Percentiles rank a stretch among this genome's conserved stretches.
These are phyloP conservation scores for Gallinago jamesoni DNA, from an alignment of 2,113 vertebrate genomes.

Conservation along the genomic window DNA sequence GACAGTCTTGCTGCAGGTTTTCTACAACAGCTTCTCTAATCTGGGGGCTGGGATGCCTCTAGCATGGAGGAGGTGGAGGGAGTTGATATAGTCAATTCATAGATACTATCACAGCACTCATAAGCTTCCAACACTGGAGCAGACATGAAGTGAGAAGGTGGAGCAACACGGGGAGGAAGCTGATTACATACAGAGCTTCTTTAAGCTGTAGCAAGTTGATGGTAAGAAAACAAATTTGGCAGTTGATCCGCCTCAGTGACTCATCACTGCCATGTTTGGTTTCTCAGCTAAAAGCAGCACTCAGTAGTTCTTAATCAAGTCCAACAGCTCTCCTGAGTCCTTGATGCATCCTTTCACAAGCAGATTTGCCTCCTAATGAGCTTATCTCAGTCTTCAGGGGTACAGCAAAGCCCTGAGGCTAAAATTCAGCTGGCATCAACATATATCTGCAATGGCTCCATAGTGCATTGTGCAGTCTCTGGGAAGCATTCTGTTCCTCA, in stretches of 20 bases:
- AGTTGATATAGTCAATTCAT: neutral
- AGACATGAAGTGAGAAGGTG: neutral
- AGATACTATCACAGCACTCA: neutral
- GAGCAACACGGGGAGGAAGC: neutral
- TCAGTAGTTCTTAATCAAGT: neutral
- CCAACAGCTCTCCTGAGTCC: neutral
- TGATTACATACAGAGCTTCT: neutral
- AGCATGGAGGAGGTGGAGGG: neutral
- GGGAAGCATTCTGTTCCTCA: neutral
- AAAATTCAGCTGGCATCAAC: neutral
- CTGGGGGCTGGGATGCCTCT: neutral
- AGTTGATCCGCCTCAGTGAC: neutral
- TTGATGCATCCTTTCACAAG: neutral
- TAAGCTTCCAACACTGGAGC: neutral
- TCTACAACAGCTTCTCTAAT: neutral
- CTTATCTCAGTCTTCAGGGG: neutral
- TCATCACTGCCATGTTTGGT: neutral
- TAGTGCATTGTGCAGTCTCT: neutral
- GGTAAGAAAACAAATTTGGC: neutral
- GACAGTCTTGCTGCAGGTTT: neutral
- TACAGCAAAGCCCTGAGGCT: neutral
- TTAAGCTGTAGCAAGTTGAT: neutral
- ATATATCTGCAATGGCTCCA: neutral
- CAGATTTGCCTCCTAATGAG: neutral
- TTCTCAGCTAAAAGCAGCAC: neutral